Evolutionary conservation across 1,140 invertebrate genomes (phyloP).

Genomic region (Magallana gigas): DNA sequence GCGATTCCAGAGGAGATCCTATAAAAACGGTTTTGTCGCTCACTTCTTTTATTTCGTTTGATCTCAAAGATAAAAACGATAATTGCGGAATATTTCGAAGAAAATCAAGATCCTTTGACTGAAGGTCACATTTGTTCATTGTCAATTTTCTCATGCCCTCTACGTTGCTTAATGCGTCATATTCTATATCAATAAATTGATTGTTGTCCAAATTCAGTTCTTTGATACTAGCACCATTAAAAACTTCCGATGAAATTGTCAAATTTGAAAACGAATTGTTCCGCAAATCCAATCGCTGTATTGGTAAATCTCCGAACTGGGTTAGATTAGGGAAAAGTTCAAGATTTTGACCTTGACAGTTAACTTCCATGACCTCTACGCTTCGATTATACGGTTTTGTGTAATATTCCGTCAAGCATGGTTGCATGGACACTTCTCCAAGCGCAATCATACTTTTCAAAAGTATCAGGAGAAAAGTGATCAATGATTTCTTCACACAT

Average conservation of each 20-base stretch:
- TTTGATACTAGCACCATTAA: background rate
- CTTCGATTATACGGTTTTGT: background rate
- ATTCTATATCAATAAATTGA: background rate
- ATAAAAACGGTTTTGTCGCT: background rate
- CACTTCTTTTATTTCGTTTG: background rate
- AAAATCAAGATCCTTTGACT: background rate
- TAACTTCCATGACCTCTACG: background rate
- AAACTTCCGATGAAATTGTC: background rate
- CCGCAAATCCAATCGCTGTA: background rate
- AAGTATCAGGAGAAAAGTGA: background rate
- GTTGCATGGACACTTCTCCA: background rate
- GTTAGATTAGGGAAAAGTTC: background rate
- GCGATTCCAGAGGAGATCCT: background rate
- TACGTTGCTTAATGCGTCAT: background rate
- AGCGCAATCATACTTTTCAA: background rate
- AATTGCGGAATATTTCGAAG: background rate
- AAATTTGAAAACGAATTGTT: background rate
- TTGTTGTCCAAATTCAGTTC: conserved; percentile 24
- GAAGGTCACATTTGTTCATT: conserved; percentile 1
- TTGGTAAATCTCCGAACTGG: background rate
- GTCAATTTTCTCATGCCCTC: background rate
- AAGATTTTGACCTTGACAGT: background rate
- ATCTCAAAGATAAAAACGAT: conserved; percentile 5
- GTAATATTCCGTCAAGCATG: background rate
- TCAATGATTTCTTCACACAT: background rate